Percentiles rank a stretch among this genome's conserved stretches.
phyloP scores from a whole-genome alignment of 2,113 vertebrate species.

The Actinemys pallida region DNA sequence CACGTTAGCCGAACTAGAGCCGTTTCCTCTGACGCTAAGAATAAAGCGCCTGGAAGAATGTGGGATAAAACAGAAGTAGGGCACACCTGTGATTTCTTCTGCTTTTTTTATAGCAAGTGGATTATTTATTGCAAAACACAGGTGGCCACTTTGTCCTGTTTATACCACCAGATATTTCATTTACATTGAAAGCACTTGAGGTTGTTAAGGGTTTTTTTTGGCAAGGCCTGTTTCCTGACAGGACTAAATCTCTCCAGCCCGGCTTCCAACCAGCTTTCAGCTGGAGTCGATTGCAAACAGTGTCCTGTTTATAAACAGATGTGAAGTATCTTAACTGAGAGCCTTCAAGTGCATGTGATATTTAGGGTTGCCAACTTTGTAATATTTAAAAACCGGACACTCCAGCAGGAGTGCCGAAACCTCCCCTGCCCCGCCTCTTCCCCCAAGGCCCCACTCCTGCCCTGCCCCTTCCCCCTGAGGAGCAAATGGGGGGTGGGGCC shows the following conservation, averaged over 20 bases:
- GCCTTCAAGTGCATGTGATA: conserved; percentile 8
- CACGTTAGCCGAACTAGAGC: neutral
- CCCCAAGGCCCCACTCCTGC: too few relatives aligned
- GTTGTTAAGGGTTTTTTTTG: conserved; percentile 59
- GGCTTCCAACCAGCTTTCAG: neutral
- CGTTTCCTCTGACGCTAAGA: neutral
- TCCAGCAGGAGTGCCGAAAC: too few relatives aligned
- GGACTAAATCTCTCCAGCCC: conserved; percentile 52
- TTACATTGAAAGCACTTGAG: conserved; percentile 32
- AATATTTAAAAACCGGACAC: too few relatives aligned
- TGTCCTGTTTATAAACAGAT: conserved; percentile 44
- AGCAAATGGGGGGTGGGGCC: too few relatives aligned
- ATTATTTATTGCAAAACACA: conserved; percentile 63
- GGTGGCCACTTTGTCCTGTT: conserved; percentile 71
- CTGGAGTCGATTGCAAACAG: conserved; percentile 52
- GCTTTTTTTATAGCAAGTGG: conserved; percentile 32
- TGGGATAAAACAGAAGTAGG: conserved; percentile 13
- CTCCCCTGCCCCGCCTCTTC: too few relatives aligned
- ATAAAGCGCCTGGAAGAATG: neutral
- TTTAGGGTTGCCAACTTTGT: neutral
- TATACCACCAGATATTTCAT: conserved; percentile 47
- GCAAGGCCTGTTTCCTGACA: conserved; percentile 76
- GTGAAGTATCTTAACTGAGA: neutral
- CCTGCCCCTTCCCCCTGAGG: too few relatives aligned
- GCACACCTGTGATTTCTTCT: conserved; percentile 58